A percentile compares a stretch with the other conserved stretches of the same genome.
These are phyloP conservation scores for Tromatobia lineatoria DNA, from an alignment of 2,888 invertebrate species.

Conservation along the genomic window DNA sequence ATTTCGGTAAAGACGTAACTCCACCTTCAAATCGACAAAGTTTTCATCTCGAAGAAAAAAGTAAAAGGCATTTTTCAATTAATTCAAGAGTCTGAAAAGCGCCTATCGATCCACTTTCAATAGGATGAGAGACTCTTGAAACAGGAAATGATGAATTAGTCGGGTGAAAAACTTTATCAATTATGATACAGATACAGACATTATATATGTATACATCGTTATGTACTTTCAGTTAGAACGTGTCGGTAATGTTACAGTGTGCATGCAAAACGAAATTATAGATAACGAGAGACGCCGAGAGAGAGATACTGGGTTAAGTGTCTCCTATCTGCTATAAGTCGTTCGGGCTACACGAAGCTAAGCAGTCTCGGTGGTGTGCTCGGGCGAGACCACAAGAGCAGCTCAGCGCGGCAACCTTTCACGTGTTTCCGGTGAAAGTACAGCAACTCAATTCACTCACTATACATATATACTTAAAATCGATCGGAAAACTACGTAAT, in stretches of 20 bases:
- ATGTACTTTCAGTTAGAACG: background rate
- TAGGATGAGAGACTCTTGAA: background rate
- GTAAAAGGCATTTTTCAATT: background rate
- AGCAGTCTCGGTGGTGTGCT: constrained; percentile 16
- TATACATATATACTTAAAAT: constrained; percentile 4
- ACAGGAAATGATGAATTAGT: constrained; percentile 14
- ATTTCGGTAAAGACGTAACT: too few relatives aligned
- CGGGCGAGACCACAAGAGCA: constrained; percentile 27
- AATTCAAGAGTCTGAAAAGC: background rate
- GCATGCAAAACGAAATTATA: constrained; percentile 20
- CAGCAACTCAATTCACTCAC: background rate
- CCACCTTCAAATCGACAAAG: background rate
- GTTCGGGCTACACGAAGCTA: background rate
- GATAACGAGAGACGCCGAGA: constrained; percentile 30
- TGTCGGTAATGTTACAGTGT: background rate
- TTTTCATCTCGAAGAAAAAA: background rate
- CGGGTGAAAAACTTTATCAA: constrained; percentile 2
- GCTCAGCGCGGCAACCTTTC: constrained; percentile 28
- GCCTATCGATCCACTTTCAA: background rate
- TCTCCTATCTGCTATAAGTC: constrained; percentile 33
- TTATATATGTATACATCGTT: background rate
- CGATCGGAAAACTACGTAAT: constrained; percentile 14
- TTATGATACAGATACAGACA: background rate
- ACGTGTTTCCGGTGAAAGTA: constrained; percentile 47
- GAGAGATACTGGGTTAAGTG: constrained; percentile 45